Evolutionary conservation across 2,888 invertebrate genomes (phyloP), one percentile per base, ranked within the genome.

Genomic region (Heteromyza rotundicornis): DNA sequence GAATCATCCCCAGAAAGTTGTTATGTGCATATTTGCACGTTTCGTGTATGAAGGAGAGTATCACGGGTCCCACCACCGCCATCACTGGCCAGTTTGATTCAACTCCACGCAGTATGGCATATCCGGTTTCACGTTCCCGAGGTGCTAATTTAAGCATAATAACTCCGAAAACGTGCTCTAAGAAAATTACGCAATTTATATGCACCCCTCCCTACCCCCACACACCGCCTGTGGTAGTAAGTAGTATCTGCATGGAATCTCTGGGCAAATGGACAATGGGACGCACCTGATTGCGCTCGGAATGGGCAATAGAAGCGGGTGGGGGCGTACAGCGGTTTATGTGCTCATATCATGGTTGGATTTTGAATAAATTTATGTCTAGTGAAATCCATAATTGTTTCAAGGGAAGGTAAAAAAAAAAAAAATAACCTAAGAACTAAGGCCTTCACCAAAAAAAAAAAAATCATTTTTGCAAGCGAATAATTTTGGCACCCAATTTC

Each of bases 91-190:
- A 27, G 27, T 27, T n/a, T n/a, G n/a, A n/a, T n/a, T n/a, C n/a
- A n/a, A n/a, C n/a, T 5, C 12, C 16, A n/a, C 40, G 3, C 40
- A 40, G 8, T n/a, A n/a, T n/a, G n/a, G n/a, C 40, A 40, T 23
- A 50, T 50, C 50, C 20, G 50, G 22, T 44, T 44, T 44, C 44
- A 10, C 72, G 68, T 67, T 78, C 79, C 78, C 78, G 76, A 79
- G 79, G 79, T 78, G 79, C 78, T 79, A 78, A 78, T 79, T 78
- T 78, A 70, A 78, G 79, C 76, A 74, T 74, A 77, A 76, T 76
- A 77, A 76, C 72, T 71, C 69, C 71, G 69, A 71, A 66, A 61
- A 65, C 66, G 67, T 66, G 78, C 74, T 65, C 74, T 66, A 71
- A 69, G 71, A 72, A 78, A 79, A 78, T 79, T 73, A 74, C 76